Evolutionary conservation across 2,888 invertebrate genomes (phyloP).

Genomic region (Catocala nupta): DNA sequence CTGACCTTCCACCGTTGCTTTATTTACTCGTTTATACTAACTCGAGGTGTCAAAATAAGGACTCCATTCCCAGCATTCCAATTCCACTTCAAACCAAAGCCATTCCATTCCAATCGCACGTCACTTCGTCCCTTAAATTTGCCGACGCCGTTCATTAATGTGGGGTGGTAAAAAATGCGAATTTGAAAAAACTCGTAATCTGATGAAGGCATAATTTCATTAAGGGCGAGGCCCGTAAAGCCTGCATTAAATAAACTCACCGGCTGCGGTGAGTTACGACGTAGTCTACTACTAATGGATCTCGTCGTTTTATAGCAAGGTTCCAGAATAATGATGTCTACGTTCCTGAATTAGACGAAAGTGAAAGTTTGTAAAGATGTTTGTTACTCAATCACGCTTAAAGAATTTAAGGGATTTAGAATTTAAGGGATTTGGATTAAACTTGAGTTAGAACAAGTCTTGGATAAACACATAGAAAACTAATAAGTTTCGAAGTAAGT

Average conservation of each 20-base stretch:
- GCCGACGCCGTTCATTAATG: slow-evolving; percentile 45
- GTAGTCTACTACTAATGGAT: slow-evolving; percentile 15
- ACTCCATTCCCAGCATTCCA: no score
- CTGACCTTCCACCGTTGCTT: no score
- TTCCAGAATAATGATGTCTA: not conserved
- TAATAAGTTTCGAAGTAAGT: no score
- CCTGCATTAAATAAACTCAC: slow-evolving; percentile 46
- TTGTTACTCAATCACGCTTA: no score
- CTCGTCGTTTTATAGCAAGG: not conserved
- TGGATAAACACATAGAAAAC: no score
- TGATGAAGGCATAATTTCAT: slow-evolving; percentile 54
- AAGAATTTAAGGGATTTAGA: no score
- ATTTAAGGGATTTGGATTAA: no score
- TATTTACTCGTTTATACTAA: no score
- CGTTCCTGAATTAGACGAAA: not conserved
- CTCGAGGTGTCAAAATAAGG: no score
- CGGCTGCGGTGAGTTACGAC: slow-evolving; percentile 21
- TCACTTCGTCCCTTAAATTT: slow-evolving; percentile 39
- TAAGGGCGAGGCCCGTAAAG: slow-evolving; percentile 40
- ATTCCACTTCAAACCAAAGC: not conserved
- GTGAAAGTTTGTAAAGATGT: no score
- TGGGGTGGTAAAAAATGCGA: slow-evolving; percentile 15
- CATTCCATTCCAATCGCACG: slow-evolving; percentile 14
- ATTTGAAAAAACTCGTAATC: slow-evolving; percentile 42
- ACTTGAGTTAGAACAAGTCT: no score